Conservation (phyloP, 2,113 vertebrate genomes). For the Stercorarius parasiticus region DNA sequence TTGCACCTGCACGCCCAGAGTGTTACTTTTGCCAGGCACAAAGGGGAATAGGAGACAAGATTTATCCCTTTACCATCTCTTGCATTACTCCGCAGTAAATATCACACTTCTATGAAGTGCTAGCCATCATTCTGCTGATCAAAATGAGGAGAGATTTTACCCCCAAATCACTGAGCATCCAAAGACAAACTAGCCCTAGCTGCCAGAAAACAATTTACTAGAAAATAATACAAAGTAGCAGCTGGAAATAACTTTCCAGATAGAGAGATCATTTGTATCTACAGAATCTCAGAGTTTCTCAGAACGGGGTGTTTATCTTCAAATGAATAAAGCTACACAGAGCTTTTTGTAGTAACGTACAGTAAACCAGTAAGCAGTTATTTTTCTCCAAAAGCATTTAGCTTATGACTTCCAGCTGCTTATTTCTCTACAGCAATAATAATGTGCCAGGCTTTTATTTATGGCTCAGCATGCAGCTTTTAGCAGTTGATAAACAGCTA, state of each 20-base stretch:
- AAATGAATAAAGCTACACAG: slow-evolving; percentile 1
- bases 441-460: background rate
- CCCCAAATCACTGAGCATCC: background rate
- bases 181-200: background rate
- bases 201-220: background rate
- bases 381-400: slow-evolving; percentile 18
- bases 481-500: slow-evolving; percentile 24
- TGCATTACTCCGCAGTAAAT: background rate
- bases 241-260: background rate
- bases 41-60: background rate
- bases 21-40: background rate
- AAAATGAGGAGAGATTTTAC: background rate
- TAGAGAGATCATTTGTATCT: background rate
- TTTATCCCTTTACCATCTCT: background rate
- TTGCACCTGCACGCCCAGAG: background rate
- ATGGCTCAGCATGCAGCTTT: slow-evolving; percentile 9
- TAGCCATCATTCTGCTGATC: background rate
- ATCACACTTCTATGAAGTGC: background rate
- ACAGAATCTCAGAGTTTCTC: background rate
- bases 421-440: slow-evolving; percentile 29
- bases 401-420: slow-evolving; percentile 18
- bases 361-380: background rate
- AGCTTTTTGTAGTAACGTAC: background rate
- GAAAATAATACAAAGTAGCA: background rate
- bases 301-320: background rate